phyloP scores from a whole-genome alignment of 2,888 invertebrate genomes.

The Melolontha melolontha region DNA sequence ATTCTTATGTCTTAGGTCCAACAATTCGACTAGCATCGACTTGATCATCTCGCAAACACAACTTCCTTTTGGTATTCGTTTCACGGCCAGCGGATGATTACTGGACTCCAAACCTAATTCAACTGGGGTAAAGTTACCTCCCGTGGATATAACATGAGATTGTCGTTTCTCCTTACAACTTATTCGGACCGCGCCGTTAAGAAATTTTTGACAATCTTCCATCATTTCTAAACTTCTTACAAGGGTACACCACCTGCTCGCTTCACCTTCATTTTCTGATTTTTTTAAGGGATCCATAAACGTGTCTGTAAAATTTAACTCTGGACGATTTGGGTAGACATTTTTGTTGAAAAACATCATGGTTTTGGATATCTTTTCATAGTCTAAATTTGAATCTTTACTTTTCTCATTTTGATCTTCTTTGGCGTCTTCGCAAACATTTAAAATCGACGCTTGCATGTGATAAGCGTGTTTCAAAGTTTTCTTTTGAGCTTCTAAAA shows the following conservation, averaged over 20 bases:
- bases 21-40: constrained; percentile 55
- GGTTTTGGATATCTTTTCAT: constrained; percentile 42
- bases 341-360: constrained; percentile 45
- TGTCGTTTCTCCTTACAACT: constrained; percentile 53
- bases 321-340: constrained; percentile 37
- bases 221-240: constrained; percentile 53
- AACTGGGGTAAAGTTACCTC: constrained; percentile 62
- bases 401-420: constrained; percentile 40
- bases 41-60: constrained; percentile 55
- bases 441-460: constrained; percentile 54
- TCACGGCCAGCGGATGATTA: constrained; percentile 58
- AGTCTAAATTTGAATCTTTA: constrained; percentile 42
- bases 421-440: constrained; percentile 52
- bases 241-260: constrained; percentile 53
- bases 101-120: constrained; percentile 60
- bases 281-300: constrained; percentile 43
- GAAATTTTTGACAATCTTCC: constrained; percentile 49
- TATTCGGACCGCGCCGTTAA: constrained; percentile 55
- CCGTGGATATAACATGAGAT: constrained; percentile 56
- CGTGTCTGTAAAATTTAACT: constrained; percentile 40
- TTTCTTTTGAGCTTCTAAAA: constrained; percentile 50
- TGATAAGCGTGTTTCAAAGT: constrained; percentile 57
- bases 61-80: constrained; percentile 53
- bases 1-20: constrained; percentile 56
- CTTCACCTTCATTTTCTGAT: constrained; percentile 43